Evolutionary conservation across 2,113 vertebrate genomes (phyloP), one percentile per base, ranked within the genome.

Genomic region (Psilopogon haemacephalus): DNA sequence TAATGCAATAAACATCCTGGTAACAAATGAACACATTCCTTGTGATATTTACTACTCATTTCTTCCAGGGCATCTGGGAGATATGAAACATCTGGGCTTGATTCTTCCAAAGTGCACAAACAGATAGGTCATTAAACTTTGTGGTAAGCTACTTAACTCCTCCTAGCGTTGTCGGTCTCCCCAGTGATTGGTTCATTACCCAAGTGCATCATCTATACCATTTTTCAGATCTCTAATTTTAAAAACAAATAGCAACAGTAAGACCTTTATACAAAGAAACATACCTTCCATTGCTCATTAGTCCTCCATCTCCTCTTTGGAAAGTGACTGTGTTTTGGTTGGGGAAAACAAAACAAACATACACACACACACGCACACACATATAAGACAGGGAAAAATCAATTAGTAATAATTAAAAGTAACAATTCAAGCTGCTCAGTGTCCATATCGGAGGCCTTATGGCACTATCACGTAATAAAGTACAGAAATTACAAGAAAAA

Each of bases 231-330:
- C 80, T n/a, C 80, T 87, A 70, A 90, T 84, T 92, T 96, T 93
- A 95, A 96, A 94, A 87, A 91, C 32, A 86, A 69, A 78, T 33
- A 83, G 42, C 4, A 63, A 82, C 24, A 26, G 67, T 78, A 96
- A 90, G 37, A 72, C 42, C 38, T 96, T 82, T 69, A 93, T 71
- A 82, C 55, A 91, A 83, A 78, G 52, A 77, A 89, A 81, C 98
- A 96, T 98, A 99, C 99, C 99, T 99, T 97, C 99, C 99, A 86
- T 99, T 99, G 98, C 98, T 99, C 99, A 99, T 99, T 97, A 99
- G 97, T 96, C 99, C 99, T 84, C 99, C 99, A 88, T 99, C 99
- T 69, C 99, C 99, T 97, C 99, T 98, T 97, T 99, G 99, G 98
- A 99, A 99, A 60, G 99, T 99, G 94, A 99, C 99, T 99, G 87